Base-by-base conservation (phyloP, 2,797 vertebrate species). In the Hyperoplus lanceolatus region DNA sequence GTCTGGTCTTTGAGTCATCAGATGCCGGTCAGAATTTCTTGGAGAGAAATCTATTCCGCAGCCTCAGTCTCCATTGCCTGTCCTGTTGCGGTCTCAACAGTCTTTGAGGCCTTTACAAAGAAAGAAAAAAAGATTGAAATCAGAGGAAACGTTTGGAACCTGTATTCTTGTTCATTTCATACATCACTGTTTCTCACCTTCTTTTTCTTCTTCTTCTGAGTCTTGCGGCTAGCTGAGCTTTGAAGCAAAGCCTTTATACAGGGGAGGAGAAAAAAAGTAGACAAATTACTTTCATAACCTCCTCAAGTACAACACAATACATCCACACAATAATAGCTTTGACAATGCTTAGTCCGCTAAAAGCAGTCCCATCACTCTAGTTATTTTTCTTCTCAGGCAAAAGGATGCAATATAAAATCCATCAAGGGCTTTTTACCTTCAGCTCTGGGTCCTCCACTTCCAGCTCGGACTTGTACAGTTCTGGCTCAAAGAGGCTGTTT, bases 161-260 rank as follows among this genome's bases (percentile, higher is more conserved):
- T 3, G 1, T 14, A 38, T 65, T 58, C 2, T 53, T 64, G 6
- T 65, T 38, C 10, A 2, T 21, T 48, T 49, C 1, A 45, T 13
- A 50, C 0, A 8, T 15, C 5, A 1, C 15, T 46, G 5, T 21
- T 41, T 45, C 79, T 85, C 72, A 99, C 98, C 98, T 99, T 99
- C 96, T 99, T 99, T 96, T 99, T 99, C 96, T 99, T 99, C 94
- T 98, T 99, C 95, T 99, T 99, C 90, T 99, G 98, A 42, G 97
- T 96, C 95, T 98, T 99, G 60, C 97, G 94, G 93, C 98, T 99
- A 80, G 97, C 96, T 45, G 98, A 99, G 94, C 97, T 99, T 79
- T 99, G 97, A 87, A 99, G 96, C 78, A 99, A 96, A 87, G 97
- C 96, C 98, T 99, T 83, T 18, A 66, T 42, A 18, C 5, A 3